Conservation (phyloP, 2,113 vertebrate species). For the Arizona elegans region DNA sequence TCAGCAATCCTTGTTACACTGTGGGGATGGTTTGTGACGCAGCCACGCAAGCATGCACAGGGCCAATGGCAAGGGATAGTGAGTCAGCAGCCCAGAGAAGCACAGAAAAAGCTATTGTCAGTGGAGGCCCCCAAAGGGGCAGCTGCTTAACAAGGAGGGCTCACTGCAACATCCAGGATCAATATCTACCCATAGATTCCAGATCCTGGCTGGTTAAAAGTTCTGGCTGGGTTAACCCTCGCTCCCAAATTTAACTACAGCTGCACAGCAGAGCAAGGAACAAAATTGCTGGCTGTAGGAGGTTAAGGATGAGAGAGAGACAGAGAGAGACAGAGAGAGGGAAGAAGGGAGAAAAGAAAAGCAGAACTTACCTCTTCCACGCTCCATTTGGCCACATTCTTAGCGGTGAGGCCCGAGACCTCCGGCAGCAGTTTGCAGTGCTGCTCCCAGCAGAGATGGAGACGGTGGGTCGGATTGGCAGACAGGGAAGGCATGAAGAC, state of each 20-base stretch:
- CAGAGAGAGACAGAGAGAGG: fast-evolving
- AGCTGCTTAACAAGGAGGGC: background rate
- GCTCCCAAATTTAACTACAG: background rate
- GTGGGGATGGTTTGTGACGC: conserved; percentile 45
- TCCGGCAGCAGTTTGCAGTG: conserved; percentile 88
- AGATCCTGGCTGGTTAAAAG: conserved; percentile 25
- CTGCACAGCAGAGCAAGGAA: conserved; percentile 21
- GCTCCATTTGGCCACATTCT: conserved; percentile 85
- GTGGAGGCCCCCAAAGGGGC: conserved; percentile 24
- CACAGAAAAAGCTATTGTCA: background rate
- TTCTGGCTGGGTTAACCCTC: conserved; percentile 35
- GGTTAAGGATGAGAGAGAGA: background rate
- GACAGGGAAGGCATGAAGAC: conserved; percentile 84
- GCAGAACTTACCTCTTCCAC: conserved; percentile 81
- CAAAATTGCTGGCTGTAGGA: background rate
- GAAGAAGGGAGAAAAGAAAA: background rate
- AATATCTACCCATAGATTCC: conserved; percentile 2
- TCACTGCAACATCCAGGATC: conserved; percentile 16
- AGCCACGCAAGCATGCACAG: conserved; percentile 30
- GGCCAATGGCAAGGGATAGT: conserved; percentile 29
- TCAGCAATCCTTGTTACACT: conserved; percentile 49
- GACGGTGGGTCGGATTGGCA: conserved; percentile 75
- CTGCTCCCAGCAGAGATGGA: conserved; percentile 89
- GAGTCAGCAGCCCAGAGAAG: conserved; percentile 51
- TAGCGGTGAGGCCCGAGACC: conserved; percentile 83